phyloP scores from a whole-genome alignment of 1,140 invertebrate genomes.

The Pseudachorutes palmiensis region DNA sequence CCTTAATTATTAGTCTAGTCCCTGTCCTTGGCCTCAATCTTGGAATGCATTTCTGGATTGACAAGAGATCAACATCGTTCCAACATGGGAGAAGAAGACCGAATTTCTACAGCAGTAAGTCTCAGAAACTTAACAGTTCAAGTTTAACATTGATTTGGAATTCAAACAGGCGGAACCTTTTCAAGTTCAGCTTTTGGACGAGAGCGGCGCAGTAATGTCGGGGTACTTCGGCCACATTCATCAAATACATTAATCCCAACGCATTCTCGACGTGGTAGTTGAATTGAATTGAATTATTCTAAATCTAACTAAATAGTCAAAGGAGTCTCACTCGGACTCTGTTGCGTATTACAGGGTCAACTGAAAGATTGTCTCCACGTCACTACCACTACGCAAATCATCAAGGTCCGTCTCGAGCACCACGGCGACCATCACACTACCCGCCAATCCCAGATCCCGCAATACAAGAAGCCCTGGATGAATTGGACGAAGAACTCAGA shows the following conservation, averaged over 20 bases:
- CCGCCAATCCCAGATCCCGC: neutral
- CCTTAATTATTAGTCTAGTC: too few species aligned
- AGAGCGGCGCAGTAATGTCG: neutral
- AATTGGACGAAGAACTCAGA: neutral
- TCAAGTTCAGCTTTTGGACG: neutral
- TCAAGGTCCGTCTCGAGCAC: neutral
- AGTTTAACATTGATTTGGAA: neutral
- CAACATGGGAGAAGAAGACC: neutral
- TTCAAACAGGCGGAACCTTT: neutral
- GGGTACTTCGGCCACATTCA: neutral
- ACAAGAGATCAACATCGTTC: neutral
- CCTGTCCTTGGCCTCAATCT: too few species aligned
- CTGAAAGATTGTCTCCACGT: neutral
- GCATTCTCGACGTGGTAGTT: too few species aligned
- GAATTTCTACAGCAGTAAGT: neutral
- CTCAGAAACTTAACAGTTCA: neutral
- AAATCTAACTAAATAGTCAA: neutral
- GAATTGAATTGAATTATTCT: neutral
- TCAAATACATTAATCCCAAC: neutral
- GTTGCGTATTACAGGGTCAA: neutral
- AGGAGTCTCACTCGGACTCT: neutral
- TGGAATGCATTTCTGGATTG: constrained; percentile 11
- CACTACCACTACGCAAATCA: neutral
- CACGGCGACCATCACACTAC: neutral
- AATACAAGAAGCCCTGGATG: neutral